phyloP scores from a whole-genome alignment of 2,888 invertebrate genomes.

The Morinoia aosen region DNA sequence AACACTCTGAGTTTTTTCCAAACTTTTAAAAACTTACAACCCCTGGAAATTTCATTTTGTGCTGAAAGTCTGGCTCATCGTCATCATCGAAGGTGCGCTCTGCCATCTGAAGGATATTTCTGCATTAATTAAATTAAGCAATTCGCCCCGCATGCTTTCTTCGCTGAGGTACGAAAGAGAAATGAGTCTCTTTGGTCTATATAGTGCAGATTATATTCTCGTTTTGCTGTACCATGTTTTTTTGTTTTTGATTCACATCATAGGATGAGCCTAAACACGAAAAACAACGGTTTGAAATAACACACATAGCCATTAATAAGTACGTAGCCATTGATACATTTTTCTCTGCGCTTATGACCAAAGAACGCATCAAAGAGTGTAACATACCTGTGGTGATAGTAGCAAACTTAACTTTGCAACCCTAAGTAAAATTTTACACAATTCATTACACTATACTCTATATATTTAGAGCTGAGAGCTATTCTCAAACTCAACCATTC shows the following conservation, averaged over 20 bases:
- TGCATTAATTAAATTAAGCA: not conserved
- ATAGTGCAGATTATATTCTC: not conserved
- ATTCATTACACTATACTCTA: not conserved
- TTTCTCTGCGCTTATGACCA: too few relatives aligned
- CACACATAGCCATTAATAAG: too few relatives aligned
- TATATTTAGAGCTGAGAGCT: not conserved
- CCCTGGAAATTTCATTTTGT: slow-evolving; percentile 54
- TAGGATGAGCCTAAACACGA: too few relatives aligned
- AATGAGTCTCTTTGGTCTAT: not conserved
- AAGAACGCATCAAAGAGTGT: too few relatives aligned
- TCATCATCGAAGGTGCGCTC: slow-evolving; percentile 37
- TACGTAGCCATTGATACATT: too few relatives aligned
- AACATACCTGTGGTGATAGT: too few relatives aligned
- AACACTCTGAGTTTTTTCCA: not conserved
- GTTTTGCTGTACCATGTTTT: too few relatives aligned
- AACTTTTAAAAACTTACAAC: slow-evolving; percentile 34
- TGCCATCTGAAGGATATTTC: slow-evolving; percentile 50
- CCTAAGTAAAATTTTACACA: too few relatives aligned
- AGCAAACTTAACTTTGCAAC: too few relatives aligned
- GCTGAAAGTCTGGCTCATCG: slow-evolving; percentile 47
- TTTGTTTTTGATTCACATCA: too few relatives aligned
- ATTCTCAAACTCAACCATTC: not conserved
- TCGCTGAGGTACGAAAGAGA: not conserved
- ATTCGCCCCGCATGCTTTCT: not conserved
- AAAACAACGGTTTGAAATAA: too few relatives aligned